Evolutionary conservation across 2,888 invertebrate species (phyloP).

Genomic region (Drosophila bunnanda): DNA sequence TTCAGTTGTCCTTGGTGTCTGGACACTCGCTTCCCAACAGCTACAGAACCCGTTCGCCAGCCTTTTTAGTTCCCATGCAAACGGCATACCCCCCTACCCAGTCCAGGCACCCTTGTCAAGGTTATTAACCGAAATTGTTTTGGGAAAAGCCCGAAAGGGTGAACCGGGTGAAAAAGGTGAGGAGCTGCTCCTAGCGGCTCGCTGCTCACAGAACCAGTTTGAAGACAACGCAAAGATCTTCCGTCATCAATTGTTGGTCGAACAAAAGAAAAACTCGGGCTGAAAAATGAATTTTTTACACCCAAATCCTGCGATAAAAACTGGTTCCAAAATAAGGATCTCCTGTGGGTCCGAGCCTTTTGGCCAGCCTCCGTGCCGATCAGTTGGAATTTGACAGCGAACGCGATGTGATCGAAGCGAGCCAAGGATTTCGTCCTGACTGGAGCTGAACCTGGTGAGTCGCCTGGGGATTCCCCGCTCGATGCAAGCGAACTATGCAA

Average conservation of each 20-base stretch:
- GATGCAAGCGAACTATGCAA: slow-evolving; percentile 2
- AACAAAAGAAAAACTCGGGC: slow-evolving; percentile 63
- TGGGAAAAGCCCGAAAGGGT: slow-evolving; percentile 49
- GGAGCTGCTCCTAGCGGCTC: slow-evolving; percentile 40
- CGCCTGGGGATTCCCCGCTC: not conserved
- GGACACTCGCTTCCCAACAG: not conserved
- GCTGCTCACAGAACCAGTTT: slow-evolving; percentile 62
- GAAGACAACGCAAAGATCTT: slow-evolving; percentile 69
- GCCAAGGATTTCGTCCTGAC: not conserved
- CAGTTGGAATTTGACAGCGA: slow-evolving; percentile 71
- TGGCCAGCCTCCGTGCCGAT: slow-evolving; percentile 35
- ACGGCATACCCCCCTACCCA: slow-evolving; percentile 17
- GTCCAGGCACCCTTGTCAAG: slow-evolving; percentile 57
- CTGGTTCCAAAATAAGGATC: slow-evolving; percentile 46
- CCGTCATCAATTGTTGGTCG: slow-evolving; percentile 67
- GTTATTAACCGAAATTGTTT: slow-evolving; percentile 55
- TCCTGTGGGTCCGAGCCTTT: slow-evolving; percentile 38
- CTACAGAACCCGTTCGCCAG: slow-evolving; percentile 55
- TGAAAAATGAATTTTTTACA: slow-evolving; percentile 55
- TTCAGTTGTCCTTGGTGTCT: slow-evolving; percentile 9
- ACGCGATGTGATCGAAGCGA: slow-evolving; percentile 66
- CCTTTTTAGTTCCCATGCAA: slow-evolving; percentile 68
- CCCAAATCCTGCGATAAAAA: slow-evolving; percentile 44
- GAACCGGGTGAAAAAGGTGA: slow-evolving; percentile 70
- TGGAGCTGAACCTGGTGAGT: slow-evolving; percentile 27